Evolutionary conservation across 2,113 vertebrate species (phyloP), one percentile per base, ranked within the genome.

Genomic region (Triplophysa rosa): DNA sequence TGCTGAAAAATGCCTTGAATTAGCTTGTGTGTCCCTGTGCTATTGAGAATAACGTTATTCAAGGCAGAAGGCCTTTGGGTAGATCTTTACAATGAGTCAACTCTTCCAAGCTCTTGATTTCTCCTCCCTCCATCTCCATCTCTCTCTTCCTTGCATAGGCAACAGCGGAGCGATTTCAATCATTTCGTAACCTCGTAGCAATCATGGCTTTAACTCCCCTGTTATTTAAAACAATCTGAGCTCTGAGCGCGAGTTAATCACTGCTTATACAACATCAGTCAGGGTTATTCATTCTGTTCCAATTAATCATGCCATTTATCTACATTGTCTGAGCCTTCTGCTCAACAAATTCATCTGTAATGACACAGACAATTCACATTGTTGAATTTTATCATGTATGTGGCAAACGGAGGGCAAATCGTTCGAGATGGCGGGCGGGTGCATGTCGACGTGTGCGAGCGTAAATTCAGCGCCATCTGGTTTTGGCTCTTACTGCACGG

Each of bases 221-320:
- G 83, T 84, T 84, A 84, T 84, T 84, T 84, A 82, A 82, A 82
- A 84, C 83, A 84, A 84, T 84, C 80, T 71, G 70, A 84, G 83
- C 83, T 79, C 80, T n/a, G 83, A 58, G 71, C 80, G 64, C 65
- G 80, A 84, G 83, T 84, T 84, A 84, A 84, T 84, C 80, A 84
- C 83, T 84, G 83, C 83, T 84, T 84, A 84, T 78, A 79, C 80
- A 76, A 84, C 80, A 84, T 84, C 80, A 84, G 83, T 84, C 83
- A 84, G 83, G 83, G 83, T 84, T 84, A 84, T 84, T 84, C 80
- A 84, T 84, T 84, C 83, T 84, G 83, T 84, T 84, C 83, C 83
- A 84, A 84, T 84, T 84, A 84, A 84, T 84, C 83, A 79, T 84
- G 80, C 80, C 80, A 82, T 84, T 84, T 84, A 82, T 82, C 83